Base-by-base conservation (phyloP, 2,888 invertebrate genomes). In the Rhingia campestris region DNA sequence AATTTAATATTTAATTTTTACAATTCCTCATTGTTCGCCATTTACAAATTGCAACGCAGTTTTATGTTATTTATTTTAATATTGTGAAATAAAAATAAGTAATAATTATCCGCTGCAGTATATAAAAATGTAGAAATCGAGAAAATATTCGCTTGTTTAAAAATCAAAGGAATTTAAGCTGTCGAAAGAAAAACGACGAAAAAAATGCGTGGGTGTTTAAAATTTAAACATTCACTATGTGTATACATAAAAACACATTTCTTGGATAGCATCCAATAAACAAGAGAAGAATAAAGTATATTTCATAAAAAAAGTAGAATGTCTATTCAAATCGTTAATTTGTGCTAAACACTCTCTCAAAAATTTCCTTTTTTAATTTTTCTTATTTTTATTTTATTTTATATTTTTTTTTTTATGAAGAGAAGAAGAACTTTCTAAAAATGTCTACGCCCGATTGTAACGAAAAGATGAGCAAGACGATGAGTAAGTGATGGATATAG, bases 231-330 rank as follows among this genome's bases (percentile, higher is more conserved):
- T 35, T 39, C 7, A 12, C 14, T 33, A 54, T 45, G 63, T 51
- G 4, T 67, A 59, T 37, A 56, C 4, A 74, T 54, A 47, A 37
- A 59, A 81, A 47, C 49, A 56, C 69, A 69, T 66, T 70, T 64
- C 43, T 84, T 84, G 84, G 84, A 59, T 5, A n/a, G 22, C 35
- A 33, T 80, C 84, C 84, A 84, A 84, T 49, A 73, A 67, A 82
- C 14, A 41, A 61, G 22, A 54, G 59, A 67, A 73, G 63, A 64
- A 72, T 58, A 33, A 81, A 69, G n/a, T 69, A 58, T 30, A 63
- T 63, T 73, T 66, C 41, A 37, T 3, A 54, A 79, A 54, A 53
- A 53, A 58, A 64, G 3, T 39, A 3, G 39, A 66, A 75, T 67
- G 53, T 74, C 53, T 51, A 53, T 49, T 67, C 49, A 14, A 47